Base-by-base conservation (phyloP, 2,113 vertebrate genomes). In the Ameiurus melas region DNA sequence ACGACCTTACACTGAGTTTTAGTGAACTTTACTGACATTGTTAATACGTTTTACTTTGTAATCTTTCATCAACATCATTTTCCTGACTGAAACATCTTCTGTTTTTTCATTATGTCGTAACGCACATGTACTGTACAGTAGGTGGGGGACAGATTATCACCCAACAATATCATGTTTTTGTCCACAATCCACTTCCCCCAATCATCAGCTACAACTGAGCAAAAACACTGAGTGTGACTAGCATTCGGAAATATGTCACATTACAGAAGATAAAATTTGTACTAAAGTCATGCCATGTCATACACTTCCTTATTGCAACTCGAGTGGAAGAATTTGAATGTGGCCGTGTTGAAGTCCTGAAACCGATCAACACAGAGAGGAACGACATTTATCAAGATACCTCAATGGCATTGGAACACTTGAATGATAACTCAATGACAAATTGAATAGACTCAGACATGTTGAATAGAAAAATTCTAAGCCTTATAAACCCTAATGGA, bases 211-310 rank as follows among this genome's bases (percentile, higher is more conserved):
- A 53, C 12, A 47, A 75, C 1, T 47, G 39, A 75, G 36, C 36
- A 47, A 75, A 75, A 43, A 22, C 12, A 51, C 39, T 27, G 43
- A 51, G 43, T 30, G 27, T 25, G 73, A 77, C 73, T 25, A 39
- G 25, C 22, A 13, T 39, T 39, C 19, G 2, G 30, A 33, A 43
- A 14, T 27, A 47, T 4, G 22, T 47, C 17, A 43, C 71, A 47
- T 27, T 78, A 39, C 17, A 0, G 7, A 7, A 36, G 68, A 73
- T 20, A 9, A 53, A 51, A 78, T 51, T 27, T n/a, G 13, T 27
- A 27, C 75, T 78, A 51, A 78, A 27, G 47, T 51, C 73, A 77
- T 47, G 36, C 77, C 79, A 73, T 57, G 58, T 80, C 82, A 84
- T 60, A n/a, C 57, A 36, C 53, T 73, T 39, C 64, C 36, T 39